These are phyloP conservation scores for Clitarchus hookeri DNA, from an alignment of 2,888 invertebrate genomes.

Conservation along the genomic window DNA sequence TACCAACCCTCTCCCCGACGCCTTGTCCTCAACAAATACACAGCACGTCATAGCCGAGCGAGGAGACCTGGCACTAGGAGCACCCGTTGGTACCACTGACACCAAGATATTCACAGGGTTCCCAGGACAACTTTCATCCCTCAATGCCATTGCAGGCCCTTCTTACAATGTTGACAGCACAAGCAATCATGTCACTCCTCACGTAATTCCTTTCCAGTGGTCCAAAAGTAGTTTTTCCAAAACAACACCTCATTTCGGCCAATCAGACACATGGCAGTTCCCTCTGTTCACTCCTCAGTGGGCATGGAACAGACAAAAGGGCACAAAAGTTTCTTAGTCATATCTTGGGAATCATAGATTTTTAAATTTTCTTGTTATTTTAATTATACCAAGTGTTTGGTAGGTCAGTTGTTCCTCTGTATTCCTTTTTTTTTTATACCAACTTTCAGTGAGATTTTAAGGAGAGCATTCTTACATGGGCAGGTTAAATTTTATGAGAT, in stretches of 20 bases:
- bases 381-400: background rate
- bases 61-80: constrained; percentile 56
- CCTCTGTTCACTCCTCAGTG: constrained; percentile 62
- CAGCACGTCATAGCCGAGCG: constrained; percentile 65
- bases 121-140: constrained; percentile 50
- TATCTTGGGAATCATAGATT: background rate
- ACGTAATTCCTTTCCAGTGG: constrained; percentile 71
- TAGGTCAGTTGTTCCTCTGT: background rate
- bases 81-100: constrained; percentile 61
- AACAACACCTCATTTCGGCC: constrained; percentile 65
- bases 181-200: background rate
- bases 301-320: constrained; percentile 57
- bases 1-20: constrained; percentile 53
- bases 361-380: background rate
- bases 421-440: background rate
- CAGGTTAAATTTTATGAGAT: background rate
- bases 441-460: background rate
- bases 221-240: constrained; percentile 66
- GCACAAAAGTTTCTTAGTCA: background rate
- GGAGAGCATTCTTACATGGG: background rate
- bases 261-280: constrained; percentile 77
- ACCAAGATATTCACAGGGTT: constrained; percentile 59
- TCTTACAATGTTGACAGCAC: constrained; percentile 49
- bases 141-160: constrained; percentile 54
- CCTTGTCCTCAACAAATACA: constrained; percentile 61